phyloP scores from a whole-genome alignment of 2,113 vertebrate genomes.

The Oryctolagus cuniculus region mOryCun1.1 NC_091435.1:52175501-52176000 shows the following conservation, averaged over 20 bases:
- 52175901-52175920: neutral
- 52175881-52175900: neutral
- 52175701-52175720: neutral
- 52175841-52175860: neutral
- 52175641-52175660: conserved; percentile 14
- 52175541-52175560: conserved; percentile 45
- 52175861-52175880: neutral
- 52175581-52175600: conserved; percentile 55
- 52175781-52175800: neutral
- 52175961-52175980: neutral
- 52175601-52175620: conserved; percentile 27
- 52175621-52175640: neutral
- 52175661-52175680: neutral
- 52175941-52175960: neutral
- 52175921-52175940: neutral
- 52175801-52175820: neutral
- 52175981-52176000: neutral
- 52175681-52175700: neutral
- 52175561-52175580: conserved; percentile 43
- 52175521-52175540: conserved; percentile 35
- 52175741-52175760: neutral
- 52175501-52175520: conserved; percentile 65
- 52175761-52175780: neutral
- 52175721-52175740: neutral
- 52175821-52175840: neutral